Base-by-base conservation (phyloP, 2,888 invertebrate genomes). In the Parapristionchus giblindavisi region DNA sequence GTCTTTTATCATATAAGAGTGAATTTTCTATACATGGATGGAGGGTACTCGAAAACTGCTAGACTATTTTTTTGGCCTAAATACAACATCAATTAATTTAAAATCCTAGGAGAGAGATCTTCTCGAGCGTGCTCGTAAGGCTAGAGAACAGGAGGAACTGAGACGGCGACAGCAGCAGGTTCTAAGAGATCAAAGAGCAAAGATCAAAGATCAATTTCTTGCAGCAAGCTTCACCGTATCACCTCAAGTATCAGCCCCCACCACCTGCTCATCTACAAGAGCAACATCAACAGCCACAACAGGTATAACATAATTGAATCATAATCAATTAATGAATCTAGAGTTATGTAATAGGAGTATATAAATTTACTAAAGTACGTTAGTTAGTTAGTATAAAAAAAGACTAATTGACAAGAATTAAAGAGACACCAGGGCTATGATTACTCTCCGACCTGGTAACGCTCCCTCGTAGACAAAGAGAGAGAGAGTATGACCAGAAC, bases 81-180 rank as follows among this genome's bases (percentile, higher is more conserved):
- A 51, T 51, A 51, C 51, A 51, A 51, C 51, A 51, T 17, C 14
- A 51, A 51, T 17, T 51, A 14, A n/a, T n/a, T n/a, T n/a, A n/a
- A n/a, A n/a, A n/a, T n/a, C n/a, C n/a, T n/a, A n/a, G 34, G 48
- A 73, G 17, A 77, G 80, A 29, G 78, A 75, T 66, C 79, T 81
- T 68, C 81, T 81, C 76, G 82, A 81, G 78, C 77, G 79, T 63
- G 81, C 80, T 58, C 79, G 80, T 77, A 77, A 77, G 48, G 83
- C 81, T 70, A 73, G 82, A 76, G 81, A 79, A 70, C 81, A 80
- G 76, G 77, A 79, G 63, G 79, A 83, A 63, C 75, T 76, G 76
- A 75, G 79, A 77, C 71, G 77, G 77, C 76, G 79, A 75, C 80
- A 81, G 76, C 76, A 78, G 75, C 79, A 81, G 78, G 81, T 80